Evolutionary conservation across 2,888 invertebrate species (phyloP).

Genomic region (Xanthia icteritia): DNA sequence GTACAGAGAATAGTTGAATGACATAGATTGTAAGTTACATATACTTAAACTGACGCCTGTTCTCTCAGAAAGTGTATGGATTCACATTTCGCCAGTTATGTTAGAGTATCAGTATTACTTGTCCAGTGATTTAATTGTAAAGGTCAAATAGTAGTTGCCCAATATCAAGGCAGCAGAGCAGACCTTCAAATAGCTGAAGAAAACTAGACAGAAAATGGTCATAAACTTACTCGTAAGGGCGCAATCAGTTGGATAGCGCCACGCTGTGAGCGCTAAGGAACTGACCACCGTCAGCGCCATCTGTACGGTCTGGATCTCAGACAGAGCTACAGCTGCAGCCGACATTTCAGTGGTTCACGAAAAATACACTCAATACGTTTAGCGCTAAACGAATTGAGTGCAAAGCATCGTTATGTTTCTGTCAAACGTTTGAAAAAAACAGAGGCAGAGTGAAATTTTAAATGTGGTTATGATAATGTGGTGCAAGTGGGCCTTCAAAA

Average conservation of each 20-base stretch:
- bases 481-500: no score
- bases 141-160: background rate
- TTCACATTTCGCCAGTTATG: background rate
- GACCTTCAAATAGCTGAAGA: background rate
- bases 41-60: no score
- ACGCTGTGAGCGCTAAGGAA: slow-evolving; percentile 16
- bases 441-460: background rate
- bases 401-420: background rate
- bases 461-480: no score
- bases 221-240: slow-evolving; percentile 27
- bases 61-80: no score
- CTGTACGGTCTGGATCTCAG: slow-evolving; percentile 40
- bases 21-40: no score
- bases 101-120: background rate
- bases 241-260: slow-evolving; percentile 35
- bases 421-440: no score
- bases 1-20: no score
- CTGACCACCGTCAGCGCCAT: slow-evolving; percentile 27
- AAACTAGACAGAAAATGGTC: background rate
- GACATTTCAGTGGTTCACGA: slow-evolving; percentile 37
- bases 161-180: background rate
- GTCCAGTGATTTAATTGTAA: background rate
- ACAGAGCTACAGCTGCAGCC: slow-evolving; percentile 34
- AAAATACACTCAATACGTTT: background rate
- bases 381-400: background rate